phyloP scores from a whole-genome alignment of 1,140 invertebrate genomes.

The Hylaeus anthracinus region DNA sequence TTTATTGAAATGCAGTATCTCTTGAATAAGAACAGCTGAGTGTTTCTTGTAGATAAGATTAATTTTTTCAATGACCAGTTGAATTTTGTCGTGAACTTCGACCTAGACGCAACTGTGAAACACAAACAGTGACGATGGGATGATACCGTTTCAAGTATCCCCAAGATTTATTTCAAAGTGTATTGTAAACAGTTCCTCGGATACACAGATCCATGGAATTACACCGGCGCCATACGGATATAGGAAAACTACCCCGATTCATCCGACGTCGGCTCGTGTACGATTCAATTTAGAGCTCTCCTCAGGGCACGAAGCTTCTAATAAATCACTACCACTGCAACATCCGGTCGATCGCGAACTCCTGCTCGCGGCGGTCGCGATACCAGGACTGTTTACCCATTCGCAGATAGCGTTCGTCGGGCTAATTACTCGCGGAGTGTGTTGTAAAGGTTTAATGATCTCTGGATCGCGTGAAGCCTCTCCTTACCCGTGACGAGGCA shows the following conservation, averaged over 20 bases:
- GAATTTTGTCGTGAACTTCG: too few species aligned
- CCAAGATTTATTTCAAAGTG: too few species aligned
- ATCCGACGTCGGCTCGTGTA: neutral
- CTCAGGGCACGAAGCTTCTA: slow-evolving; percentile 1
- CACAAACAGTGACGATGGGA: too few species aligned
- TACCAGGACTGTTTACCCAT: slow-evolving; percentile 23
- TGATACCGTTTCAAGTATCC: too few species aligned
- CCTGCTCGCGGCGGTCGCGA: too few species aligned
- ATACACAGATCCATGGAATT: neutral
- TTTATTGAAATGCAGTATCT: too few species aligned
- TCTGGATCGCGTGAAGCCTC: slow-evolving; percentile 11
- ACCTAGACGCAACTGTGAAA: too few species aligned
- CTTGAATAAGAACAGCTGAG: too few species aligned
- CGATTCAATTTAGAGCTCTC: slow-evolving; percentile 13
- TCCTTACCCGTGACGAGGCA: neutral
- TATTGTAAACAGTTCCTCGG: neutral
- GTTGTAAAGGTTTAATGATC: slow-evolving; percentile 23
- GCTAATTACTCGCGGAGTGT: neutral
- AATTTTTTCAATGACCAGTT: too few species aligned
- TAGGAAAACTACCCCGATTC: neutral
- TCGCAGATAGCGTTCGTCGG: slow-evolving; percentile 17
- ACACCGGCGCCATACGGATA: neutral
- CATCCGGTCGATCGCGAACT: neutral
- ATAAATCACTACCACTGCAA: slow-evolving; percentile 15
- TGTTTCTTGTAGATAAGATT: too few species aligned